A percentile compares a stretch with the other conserved stretches of the same genome.
Evolutionary conservation across 2,888 invertebrate genomes (phyloP).

Genomic region (Nomada flava): DNA sequence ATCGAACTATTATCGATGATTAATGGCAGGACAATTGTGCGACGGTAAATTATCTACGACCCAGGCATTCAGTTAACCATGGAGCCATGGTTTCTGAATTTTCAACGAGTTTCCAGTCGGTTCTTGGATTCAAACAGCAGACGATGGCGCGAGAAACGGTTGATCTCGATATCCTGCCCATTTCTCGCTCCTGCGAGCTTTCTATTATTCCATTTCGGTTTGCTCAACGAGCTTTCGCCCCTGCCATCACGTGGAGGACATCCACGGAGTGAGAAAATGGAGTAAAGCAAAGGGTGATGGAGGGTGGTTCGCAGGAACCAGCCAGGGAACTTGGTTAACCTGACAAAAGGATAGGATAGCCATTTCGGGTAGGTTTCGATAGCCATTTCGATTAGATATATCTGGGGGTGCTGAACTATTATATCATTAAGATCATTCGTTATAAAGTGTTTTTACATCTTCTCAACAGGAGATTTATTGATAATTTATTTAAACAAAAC

Average conservation of each 20-base stretch:
- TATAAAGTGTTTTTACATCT: no score
- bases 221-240: slow-evolving; percentile 55
- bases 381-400: slow-evolving; percentile 42
- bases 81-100: slow-evolving; percentile 16
- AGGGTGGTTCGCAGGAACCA: slow-evolving; percentile 31
- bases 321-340: slow-evolving; percentile 31
- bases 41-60: no score
- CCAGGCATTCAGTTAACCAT: no score
- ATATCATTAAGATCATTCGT: no score
- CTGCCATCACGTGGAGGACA: neutral
- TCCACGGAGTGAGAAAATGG: slow-evolving; percentile 13
- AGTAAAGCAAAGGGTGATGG: neutral
- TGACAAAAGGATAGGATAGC: slow-evolving; percentile 30
- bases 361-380: neutral
- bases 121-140: slow-evolving; percentile 37
- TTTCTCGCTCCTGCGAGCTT: slow-evolving; percentile 67
- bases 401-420: neutral
- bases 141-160: slow-evolving; percentile 66
- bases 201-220: slow-evolving; percentile 74
- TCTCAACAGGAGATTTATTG: no score
- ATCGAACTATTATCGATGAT: no score
- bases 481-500: no score
- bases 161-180: slow-evolving; percentile 70
- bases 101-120: slow-evolving; percentile 14
- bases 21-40: no score